These are phyloP conservation scores for Lordiphosa stackelbergi DNA, from an alignment of 1,140 invertebrate genomes.

Conservation along the genomic window DNA sequence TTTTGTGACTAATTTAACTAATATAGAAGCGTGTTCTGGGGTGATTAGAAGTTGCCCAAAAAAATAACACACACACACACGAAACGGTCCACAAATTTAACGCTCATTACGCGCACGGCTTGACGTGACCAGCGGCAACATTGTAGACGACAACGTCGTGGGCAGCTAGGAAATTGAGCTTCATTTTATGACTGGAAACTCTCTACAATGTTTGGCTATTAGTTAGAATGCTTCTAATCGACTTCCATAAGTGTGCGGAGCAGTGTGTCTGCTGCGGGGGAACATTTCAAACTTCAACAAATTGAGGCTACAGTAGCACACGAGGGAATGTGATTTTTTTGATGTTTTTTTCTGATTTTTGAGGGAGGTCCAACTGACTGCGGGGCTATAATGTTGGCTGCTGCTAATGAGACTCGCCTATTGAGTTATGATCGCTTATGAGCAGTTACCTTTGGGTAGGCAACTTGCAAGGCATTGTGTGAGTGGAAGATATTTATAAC, in stretches of 20 bases:
- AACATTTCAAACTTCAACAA: conserved; percentile 31
- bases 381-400: conserved; percentile 20
- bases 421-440: conserved; percentile 63
- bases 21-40: conserved; percentile 63
- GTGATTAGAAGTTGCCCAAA: conserved; percentile 70
- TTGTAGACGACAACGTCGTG: conserved; percentile 40
- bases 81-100: conserved; percentile 65
- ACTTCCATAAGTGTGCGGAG: conserved; percentile 16
- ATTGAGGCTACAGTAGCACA: conserved; percentile 64
- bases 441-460: background rate
- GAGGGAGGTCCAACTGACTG: conserved; percentile 13
- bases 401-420: conserved; percentile 61
- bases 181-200: conserved; percentile 37
- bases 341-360: conserved; percentile 6
- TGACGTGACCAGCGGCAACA: conserved; percentile 60
- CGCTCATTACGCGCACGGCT: conserved; percentile 68
- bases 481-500: conserved; percentile 9
- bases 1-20: conserved; percentile 72
- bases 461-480: background rate
- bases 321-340: conserved; percentile 10
- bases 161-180: conserved; percentile 68
- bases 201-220: conserved; percentile 53
- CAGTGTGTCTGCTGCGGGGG: conserved; percentile 26
- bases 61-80: conserved; percentile 25
- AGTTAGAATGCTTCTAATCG: conserved; percentile 60